Conservation (phyloP, 2,797 vertebrate genomes). For the Syngnathus rostellatus region DNA sequence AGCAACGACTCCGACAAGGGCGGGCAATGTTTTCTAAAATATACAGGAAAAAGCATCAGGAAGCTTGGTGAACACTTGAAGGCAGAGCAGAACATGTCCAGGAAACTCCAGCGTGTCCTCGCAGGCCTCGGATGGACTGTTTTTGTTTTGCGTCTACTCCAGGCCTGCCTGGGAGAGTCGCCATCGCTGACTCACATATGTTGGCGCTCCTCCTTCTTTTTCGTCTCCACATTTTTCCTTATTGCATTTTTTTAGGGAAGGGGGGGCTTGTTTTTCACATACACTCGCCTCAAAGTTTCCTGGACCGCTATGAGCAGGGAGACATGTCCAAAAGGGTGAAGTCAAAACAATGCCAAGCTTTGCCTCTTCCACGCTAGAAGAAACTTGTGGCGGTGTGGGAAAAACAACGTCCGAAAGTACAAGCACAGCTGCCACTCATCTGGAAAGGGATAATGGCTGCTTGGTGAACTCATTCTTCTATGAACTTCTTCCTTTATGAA, state of each 20-base stretch:
- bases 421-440: conserved; percentile 38
- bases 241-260: conserved; percentile 40
- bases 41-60: conserved; percentile 69
- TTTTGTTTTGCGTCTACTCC: conserved; percentile 52
- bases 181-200: conserved; percentile 58
- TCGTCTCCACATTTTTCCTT: conserved; percentile 25
- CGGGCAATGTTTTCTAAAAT: conserved; percentile 49
- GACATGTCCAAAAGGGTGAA: conserved; percentile 25
- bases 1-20: conserved; percentile 29
- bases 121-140: conserved; percentile 16
- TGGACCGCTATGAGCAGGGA: conserved; percentile 42
- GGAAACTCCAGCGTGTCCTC: conserved; percentile 38
- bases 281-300: conserved; percentile 70
- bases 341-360: conserved; percentile 31
- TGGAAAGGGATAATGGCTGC: conserved; percentile 35
- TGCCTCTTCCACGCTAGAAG: conserved; percentile 17
- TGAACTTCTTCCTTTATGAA: conserved; percentile 26
- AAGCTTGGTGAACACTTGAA: conserved; percentile 41
- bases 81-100: conserved; percentile 16
- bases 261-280: conserved; percentile 55
- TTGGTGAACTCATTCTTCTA: not conserved
- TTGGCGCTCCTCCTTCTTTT: conserved; percentile 31
- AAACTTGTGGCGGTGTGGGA: conserved; percentile 18
- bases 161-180: conserved; percentile 43
- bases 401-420: conserved; percentile 31